Base-by-base conservation (phyloP, 2,113 vertebrate species). In the Muntiacus muntjak region DNA sequence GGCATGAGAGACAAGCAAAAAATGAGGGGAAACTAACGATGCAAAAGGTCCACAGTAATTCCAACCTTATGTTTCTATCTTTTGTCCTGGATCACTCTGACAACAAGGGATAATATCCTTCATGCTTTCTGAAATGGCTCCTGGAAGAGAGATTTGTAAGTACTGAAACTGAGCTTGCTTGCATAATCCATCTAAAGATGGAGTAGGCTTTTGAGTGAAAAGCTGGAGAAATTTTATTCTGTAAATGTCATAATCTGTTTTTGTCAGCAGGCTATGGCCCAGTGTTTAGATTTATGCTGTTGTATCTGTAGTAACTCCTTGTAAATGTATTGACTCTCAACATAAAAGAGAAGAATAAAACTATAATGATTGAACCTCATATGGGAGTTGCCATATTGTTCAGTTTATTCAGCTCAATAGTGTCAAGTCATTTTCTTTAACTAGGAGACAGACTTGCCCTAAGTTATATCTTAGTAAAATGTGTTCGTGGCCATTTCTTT, bases 181-280 rank as follows among this genome's bases (percentile, higher is more conserved):
- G 50, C n/a, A 93, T 16, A 58, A 62, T 45, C 58, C 8, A 16
- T 50, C 52, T 62, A 67, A 87, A 86, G 7, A 23, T 26, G 40
- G 33, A 52, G 2, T 21, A 58, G 0, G 50, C 2, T 52, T 95
- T 52, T 50, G 47, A 86, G 40, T 81, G 52, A 74, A 94, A 95
- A 79, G 1, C 30, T 91, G 26, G 16, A 79, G 57, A 88, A 43
- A 86, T 54, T 81, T 55, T 40, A n/a, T 67, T 86, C 33, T 95
- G 13, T 89, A 55, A 79, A 93, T 96, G 25, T 57, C 60, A 40
- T 40, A 21, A 28, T 84, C 74, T 91, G 71, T 87, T 90, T 87
- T 93, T 88, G 85, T 89, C 54, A 86, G 16, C 7, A 50, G 8
- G 16, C 36, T 45, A 36, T 71, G 33, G n/a, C 30, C 40, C 78